Conservation (phyloP, 2,888 invertebrate genomes). For the Panzeria rudis region DNA sequence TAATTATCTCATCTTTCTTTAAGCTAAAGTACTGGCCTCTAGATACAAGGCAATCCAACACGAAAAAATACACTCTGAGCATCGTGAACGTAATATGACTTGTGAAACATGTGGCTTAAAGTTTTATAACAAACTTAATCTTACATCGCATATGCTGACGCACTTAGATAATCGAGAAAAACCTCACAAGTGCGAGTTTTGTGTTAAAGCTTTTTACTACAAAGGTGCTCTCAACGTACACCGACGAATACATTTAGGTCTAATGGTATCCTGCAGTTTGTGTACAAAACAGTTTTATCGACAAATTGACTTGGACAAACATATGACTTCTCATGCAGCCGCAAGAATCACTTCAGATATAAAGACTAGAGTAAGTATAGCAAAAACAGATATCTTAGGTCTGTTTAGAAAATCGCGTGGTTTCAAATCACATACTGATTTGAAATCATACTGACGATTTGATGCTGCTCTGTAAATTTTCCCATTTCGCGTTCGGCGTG, state of each 20-base stretch:
- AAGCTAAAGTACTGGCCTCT: slow-evolving; percentile 44
- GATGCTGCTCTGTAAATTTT: too few species aligned
- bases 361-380: slow-evolving; percentile 26
- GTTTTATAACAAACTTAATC: neutral
- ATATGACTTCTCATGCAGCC: slow-evolving; percentile 53
- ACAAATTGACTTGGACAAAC: slow-evolving; percentile 51
- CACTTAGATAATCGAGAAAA: slow-evolving; percentile 59
- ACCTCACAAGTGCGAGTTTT: slow-evolving; percentile 57
- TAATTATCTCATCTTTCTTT: neutral
- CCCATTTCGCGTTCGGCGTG: too few species aligned
- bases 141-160: slow-evolving; percentile 40
- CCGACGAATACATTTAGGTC: slow-evolving; percentile 58
- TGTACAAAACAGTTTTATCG: slow-evolving; percentile 60
- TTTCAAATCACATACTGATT: too few species aligned
- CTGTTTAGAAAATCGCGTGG: too few species aligned
- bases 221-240: slow-evolving; percentile 54
- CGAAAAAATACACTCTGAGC: slow-evolving; percentile 46
- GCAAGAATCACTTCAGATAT: neutral
- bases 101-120: slow-evolving; percentile 54
- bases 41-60: slow-evolving; percentile 21
- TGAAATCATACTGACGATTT: too few species aligned
- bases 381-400: too few species aligned
- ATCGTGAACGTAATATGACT: slow-evolving; percentile 41
- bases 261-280: slow-evolving; percentile 47
- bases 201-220: slow-evolving; percentile 51